These are phyloP conservation scores for Syrrhaptes paradoxus DNA, from an alignment of 2,113 vertebrate genomes.

Conservation along the genomic window DNA sequence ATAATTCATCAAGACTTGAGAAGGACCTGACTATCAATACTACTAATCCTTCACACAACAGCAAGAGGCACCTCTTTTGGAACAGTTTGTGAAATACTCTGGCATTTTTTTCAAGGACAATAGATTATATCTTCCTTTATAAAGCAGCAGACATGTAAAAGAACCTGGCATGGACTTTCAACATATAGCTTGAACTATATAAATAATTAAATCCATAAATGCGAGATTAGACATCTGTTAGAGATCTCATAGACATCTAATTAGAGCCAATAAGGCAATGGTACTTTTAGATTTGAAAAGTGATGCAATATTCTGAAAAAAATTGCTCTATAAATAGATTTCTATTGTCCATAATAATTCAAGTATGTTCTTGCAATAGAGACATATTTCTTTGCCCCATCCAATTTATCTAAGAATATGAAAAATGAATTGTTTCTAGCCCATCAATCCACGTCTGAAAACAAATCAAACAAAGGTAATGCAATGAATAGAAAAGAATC, in stretches of 20 bases:
- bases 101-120: background rate
- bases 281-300: background rate
- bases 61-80: background rate
- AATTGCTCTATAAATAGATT: background rate
- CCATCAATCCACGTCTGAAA: background rate
- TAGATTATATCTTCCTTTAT: background rate
- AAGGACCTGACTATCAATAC: background rate
- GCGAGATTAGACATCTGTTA: background rate
- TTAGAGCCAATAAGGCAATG: accelerated
- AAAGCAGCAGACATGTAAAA: background rate
- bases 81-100: background rate
- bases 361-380: background rate
- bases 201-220: background rate
- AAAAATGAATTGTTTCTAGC: constrained; percentile 3
- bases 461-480: background rate
- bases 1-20: background rate
- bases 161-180: background rate
- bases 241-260: background rate
- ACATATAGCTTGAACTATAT: accelerated
- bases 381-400: background rate
- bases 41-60: background rate
- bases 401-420: background rate
- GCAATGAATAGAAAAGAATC: background rate
- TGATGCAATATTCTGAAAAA: background rate
- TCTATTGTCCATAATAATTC: background rate